Evolutionary conservation across 2,888 invertebrate species (phyloP).

Genomic region (Dynastes tityus): DNA sequence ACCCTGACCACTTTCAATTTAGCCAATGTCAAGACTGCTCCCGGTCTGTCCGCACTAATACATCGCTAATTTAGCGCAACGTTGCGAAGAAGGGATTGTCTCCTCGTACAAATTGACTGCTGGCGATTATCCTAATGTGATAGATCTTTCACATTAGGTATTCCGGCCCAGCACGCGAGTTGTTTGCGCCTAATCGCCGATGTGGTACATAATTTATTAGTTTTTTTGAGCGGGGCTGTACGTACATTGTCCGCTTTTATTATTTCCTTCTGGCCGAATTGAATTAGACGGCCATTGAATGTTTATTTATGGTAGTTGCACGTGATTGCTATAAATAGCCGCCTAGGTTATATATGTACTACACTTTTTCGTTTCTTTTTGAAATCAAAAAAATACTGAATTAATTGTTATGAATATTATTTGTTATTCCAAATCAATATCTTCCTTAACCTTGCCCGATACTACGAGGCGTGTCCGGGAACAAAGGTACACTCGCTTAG

Average conservation of each 20-base stretch:
- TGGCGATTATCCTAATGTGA: not conserved
- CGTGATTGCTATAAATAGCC: conserved; percentile 12
- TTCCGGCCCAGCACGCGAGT: conserved; percentile 20
- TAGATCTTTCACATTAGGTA: not conserved
- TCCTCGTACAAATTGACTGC: not conserved
- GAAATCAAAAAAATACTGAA: no score
- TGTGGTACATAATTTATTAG: not conserved
- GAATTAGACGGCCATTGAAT: conserved; percentile 23
- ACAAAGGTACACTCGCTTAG: no score
- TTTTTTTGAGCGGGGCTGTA: conserved; percentile 2
- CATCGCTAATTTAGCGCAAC: conserved; percentile 3
- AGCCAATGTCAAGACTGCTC: conserved; percentile 38
- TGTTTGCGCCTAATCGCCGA: conserved; percentile 6
- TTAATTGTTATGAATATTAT: no score
- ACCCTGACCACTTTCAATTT: conserved; percentile 43
- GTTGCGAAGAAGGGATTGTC: conserved; percentile 16
- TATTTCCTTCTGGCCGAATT: not conserved
- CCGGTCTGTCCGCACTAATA: not conserved
- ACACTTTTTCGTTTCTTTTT: no score
- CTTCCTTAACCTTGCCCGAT: no score
- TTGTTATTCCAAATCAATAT: no score
- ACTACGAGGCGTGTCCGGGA: no score
- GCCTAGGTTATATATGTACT: not conserved
- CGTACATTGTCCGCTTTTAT: not conserved
- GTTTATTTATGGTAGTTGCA: conserved; percentile 4